Conservation (phyloP, 2,888 invertebrate species). For the Toxonevra muliebris region DNA sequence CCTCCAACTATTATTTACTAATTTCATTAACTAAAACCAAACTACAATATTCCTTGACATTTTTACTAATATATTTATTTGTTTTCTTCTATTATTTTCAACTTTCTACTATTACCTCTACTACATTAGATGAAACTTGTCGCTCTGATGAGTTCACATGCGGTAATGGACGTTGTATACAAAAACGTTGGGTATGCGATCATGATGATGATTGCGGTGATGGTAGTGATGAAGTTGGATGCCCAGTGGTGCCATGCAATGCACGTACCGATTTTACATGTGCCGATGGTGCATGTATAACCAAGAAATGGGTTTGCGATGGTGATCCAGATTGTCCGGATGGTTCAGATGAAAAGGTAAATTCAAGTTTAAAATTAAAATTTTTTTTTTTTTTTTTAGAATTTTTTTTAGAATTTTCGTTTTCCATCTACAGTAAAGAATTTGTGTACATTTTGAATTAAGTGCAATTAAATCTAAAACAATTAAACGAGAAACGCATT, state of each 20-base stretch:
- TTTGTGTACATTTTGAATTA: too few relatives aligned
- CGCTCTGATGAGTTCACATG: constrained; percentile 94
- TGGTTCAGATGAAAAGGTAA: constrained; percentile 81
- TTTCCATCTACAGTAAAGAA: too few relatives aligned
- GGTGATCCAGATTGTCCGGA: constrained; percentile 87
- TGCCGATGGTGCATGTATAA: constrained; percentile 79
- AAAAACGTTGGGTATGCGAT: constrained; percentile 87
- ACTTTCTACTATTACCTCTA: neutral
- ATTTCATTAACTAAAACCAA: too few relatives aligned
- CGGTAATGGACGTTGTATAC: constrained; percentile 87
- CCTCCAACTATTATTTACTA: constrained; percentile 7
- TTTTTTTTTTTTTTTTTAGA: too few relatives aligned
- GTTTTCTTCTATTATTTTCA: neutral
- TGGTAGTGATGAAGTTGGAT: constrained; percentile 81
- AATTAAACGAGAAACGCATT: too few relatives aligned
- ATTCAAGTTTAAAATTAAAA: too few relatives aligned
- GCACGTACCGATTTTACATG: constrained; percentile 80
- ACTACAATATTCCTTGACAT: neutral
- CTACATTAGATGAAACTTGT: constrained; percentile 81
- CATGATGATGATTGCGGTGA: constrained; percentile 89
- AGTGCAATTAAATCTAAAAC: too few relatives aligned
- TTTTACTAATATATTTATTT: neutral
- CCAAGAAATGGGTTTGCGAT: constrained; percentile 85
- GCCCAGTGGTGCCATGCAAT: constrained; percentile 76
- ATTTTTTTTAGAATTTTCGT: too few relatives aligned